Evolutionary conservation across 2,888 invertebrate genomes (phyloP), one percentile per base, ranked within the genome.

Genomic region (Gymnoscelis rufifasciata): DNA sequence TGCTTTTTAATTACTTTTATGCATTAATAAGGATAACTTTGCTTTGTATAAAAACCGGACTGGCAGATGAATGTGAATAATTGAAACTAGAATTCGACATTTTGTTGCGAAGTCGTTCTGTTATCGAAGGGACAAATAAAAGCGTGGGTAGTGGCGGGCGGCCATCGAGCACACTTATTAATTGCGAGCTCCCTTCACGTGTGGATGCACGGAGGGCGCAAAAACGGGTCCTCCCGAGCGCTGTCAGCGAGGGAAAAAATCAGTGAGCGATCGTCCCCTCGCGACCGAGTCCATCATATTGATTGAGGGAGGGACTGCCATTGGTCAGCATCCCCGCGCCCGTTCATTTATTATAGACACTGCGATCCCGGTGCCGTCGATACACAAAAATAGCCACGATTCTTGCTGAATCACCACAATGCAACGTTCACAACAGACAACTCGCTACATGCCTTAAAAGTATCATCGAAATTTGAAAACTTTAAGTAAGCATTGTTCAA

Each of bases 311-410:
- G 87, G 88, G 83, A 81, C 84, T 77, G 78, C 84, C 84, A 83
- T 82, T 86, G 88, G 87, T 86, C 88, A 87, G 83, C 84, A 74
- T 80, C 82, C 83, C 84, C 81, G 79, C 82, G 78, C 79, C 80
- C 82, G 79, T 87, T 89, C 89, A 89, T 89, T 89, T 89, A 89
- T 89, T 89, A 89, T 89, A 89, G 87, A 89, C 88, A 84, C 74
- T 70, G 78, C 72, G 86, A 83, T 83, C 81, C 83, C 80, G 77
- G 67, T 54, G 55, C 56, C 59, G 44, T 43, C 60, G 55, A 59
- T 60, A 60, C 58, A 62, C 64, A 59, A 50, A 55, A 58, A 62
- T 64, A 52, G 57, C 66, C 57, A 57, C 55, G 59, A 65, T 68
- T 68, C 59, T 62, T 64, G 65, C 59, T 47, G 54, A 58, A 55